Conservation (phyloP, 1,140 invertebrate species). For the Hyles euphorbiae region DNA sequence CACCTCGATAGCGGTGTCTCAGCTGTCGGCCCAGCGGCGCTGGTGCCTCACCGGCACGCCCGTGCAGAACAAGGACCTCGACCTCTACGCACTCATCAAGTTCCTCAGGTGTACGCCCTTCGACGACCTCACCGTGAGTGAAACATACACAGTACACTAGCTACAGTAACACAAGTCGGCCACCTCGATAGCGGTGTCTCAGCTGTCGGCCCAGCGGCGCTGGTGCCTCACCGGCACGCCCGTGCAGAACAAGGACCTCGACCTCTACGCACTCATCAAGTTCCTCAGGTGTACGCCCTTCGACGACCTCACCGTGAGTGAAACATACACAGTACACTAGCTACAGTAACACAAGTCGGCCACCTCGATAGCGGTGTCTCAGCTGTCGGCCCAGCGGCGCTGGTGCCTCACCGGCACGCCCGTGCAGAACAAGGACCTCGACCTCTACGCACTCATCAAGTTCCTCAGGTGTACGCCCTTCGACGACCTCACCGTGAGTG, state of each 20-base stretch:
- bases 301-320: slow-evolving; percentile 82
- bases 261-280: slow-evolving; percentile 91
- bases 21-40: slow-evolving; percentile 78
- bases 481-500: slow-evolving; percentile 82
- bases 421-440: slow-evolving; percentile 94
- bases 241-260: slow-evolving; percentile 94
- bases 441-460: slow-evolving; percentile 91
- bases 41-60: slow-evolving; percentile 97
- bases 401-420: slow-evolving; percentile 97
- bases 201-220: slow-evolving; percentile 78
- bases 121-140: slow-evolving; percentile 82
- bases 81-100: slow-evolving; percentile 91
- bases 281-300: slow-evolving; percentile 92
- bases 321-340: too few species aligned
- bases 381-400: slow-evolving; percentile 78
- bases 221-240: slow-evolving; percentile 97
- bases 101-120: slow-evolving; percentile 92
- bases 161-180: slow-evolving; percentile 79
- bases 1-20: slow-evolving; percentile 83
- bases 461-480: slow-evolving; percentile 92
- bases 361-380: slow-evolving; percentile 83
- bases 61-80: slow-evolving; percentile 94
- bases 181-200: slow-evolving; percentile 83
- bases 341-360: slow-evolving; percentile 79
- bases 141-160: too few species aligned